Percentiles rank a stretch among this genome's conserved stretches.
Evolutionary conservation across 23 tunicate genomes (phyloP).

Genomic region (Styela plicata): DNA sequence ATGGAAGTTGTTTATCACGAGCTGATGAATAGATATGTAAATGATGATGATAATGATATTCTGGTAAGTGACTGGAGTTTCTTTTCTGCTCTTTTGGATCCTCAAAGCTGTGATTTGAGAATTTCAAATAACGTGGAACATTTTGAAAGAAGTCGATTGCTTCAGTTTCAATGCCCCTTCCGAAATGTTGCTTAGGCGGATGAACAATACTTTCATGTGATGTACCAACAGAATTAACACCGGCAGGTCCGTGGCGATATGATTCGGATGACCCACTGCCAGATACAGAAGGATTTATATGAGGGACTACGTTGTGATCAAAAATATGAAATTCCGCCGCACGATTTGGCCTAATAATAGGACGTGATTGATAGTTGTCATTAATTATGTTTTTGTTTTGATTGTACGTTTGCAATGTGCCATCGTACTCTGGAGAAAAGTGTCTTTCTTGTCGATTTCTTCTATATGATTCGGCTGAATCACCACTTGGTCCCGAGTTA

Average conservation of each 20-base stretch:
- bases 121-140: not conserved
- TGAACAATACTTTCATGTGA: not conserved
- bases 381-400: not conserved
- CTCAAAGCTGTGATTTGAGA: not conserved
- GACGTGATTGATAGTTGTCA: too few species aligned
- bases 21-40: not conserved
- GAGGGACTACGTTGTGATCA: not conserved
- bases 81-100: not conserved
- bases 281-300: not conserved
- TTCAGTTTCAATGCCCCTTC: not conserved
- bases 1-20: not conserved
- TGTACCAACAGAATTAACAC: not conserved
- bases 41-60: not conserved
- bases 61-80: not conserved
- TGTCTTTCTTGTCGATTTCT: not conserved
- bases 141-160: not conserved
- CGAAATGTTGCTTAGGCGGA: not conserved
- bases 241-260: not conserved
- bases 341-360: too few species aligned
- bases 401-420: not conserved
- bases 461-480: not conserved
- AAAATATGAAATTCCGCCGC: not conserved
- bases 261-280: not conserved
- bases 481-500: not conserved
- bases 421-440: not conserved